A percentile compares a stretch with the other conserved stretches of the same genome.
Conservation (phyloP, 2,888 invertebrate species). For the Minunthozetes semirufus region DNA sequence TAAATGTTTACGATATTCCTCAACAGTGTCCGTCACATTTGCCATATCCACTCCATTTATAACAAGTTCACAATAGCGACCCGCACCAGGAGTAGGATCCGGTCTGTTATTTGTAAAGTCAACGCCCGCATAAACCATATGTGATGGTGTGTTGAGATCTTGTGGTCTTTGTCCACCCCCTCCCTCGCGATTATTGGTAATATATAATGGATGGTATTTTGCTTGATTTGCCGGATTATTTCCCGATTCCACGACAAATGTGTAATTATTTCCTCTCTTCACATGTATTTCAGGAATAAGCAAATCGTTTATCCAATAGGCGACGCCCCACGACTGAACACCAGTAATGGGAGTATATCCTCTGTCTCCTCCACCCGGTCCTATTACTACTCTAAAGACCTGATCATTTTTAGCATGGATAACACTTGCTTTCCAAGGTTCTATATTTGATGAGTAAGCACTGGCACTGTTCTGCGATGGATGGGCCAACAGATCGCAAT, state of each 20-base stretch:
- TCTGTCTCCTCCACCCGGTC: conserved; percentile 75
- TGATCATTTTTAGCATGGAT: conserved; percentile 56
- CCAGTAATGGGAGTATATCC: conserved; percentile 78
- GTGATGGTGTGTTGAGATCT: conserved; percentile 56
- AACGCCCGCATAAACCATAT: conserved; percentile 73
- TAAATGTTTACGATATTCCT: conserved; percentile 67
- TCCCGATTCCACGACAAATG: conserved; percentile 76
- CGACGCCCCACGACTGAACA: conserved; percentile 86
- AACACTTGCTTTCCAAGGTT: conserved; percentile 35
- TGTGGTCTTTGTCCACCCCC: conserved; percentile 71
- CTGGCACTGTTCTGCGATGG: neutral
- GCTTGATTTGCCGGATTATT: conserved; percentile 68
- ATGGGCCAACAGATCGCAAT: conserved; percentile 33
- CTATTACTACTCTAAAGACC: conserved; percentile 75
- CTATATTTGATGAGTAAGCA: neutral
- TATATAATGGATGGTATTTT: conserved; percentile 79
- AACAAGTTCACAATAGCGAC: conserved; percentile 78
- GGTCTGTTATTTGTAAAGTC: conserved; percentile 45
- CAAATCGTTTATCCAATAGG: conserved; percentile 85
- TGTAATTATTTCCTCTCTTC: conserved; percentile 59
- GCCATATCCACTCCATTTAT: conserved; percentile 57
- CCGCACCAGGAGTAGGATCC: conserved; percentile 51
- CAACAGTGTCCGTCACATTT: conserved; percentile 62
- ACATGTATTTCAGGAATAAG: conserved; percentile 82
- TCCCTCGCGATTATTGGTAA: conserved; percentile 84